phyloP scores from a whole-genome alignment of 92 coral and sea anemone genomes.

The Pocillopora grandis region DNA sequence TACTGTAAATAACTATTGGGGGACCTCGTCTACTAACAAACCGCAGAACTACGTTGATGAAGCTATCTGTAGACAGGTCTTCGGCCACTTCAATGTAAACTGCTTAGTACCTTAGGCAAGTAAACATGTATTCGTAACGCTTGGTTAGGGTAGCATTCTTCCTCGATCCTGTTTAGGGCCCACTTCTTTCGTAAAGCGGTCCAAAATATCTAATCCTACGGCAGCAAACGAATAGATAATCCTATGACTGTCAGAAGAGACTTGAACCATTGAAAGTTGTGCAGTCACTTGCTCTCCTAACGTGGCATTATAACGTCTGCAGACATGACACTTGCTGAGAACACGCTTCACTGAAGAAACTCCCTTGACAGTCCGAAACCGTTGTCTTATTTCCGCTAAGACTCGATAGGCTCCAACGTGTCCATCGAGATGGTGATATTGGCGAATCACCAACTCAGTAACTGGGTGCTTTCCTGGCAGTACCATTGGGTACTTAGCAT shows the following conservation, averaged over 20 bases:
- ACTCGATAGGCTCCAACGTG: constrained; percentile 61
- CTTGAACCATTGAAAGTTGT: background rate
- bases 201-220: too few relatives aligned
- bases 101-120: background rate
- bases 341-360: too few relatives aligned
- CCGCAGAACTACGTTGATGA: too few relatives aligned
- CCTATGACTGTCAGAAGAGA: constrained; percentile 61
- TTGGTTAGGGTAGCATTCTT: background rate
- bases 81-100: too few relatives aligned
- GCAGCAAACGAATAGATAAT: constrained; percentile 16
- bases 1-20: too few relatives aligned
- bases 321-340: too few relatives aligned
- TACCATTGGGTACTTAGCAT: constrained; percentile 54
- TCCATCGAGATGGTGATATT: constrained; percentile 43
- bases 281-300: background rate
- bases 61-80: too few relatives aligned
- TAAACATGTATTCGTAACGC: background rate
- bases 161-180: background rate
- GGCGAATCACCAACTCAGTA: constrained; percentile 24
- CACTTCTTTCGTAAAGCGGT: too few relatives aligned
- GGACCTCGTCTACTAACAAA: too few relatives aligned
- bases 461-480: constrained; percentile 50
- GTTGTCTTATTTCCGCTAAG: too few relatives aligned
- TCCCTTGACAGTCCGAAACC: too few relatives aligned
- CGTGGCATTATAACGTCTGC: background rate